Evolutionary conservation across 1,140 invertebrate species (phyloP), one percentile per base, ranked within the genome.

Genomic region (Aricia agestis): DNA sequence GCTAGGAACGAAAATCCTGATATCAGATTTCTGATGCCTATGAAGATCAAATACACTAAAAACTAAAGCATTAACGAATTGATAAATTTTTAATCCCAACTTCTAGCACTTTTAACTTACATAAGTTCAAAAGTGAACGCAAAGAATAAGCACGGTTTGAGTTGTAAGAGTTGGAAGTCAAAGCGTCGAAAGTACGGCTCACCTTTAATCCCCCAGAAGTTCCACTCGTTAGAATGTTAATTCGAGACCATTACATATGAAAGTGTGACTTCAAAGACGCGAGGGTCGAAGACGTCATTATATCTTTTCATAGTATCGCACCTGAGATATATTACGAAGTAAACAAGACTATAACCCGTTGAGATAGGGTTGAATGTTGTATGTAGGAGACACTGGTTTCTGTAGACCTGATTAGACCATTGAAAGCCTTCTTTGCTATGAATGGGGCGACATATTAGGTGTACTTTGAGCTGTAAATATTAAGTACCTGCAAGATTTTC

Each of bases 201-300:
- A 52, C 45, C 45, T 52, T 52, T 52, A 52, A 52, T 52, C 45
- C 45, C 13, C 3, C 45, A 52, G 10, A 52, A 52, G 10, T 52
- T 52, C 11, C 45, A 52, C 45, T 52, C 45, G 45, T 52, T 52
- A 13, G 45, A 52, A 52, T 52, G 45, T 52, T 52, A 52, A 52
- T 52, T 52, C 45, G 45, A 52, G 45, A 52, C 45, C 45, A 52
- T 52, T 52, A 15, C 45, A 52, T 52, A 52, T 52, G 45, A 52
- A 52, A 52, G 45, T 52, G 9, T 52, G 13, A 52, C 45, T 52
- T 52, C 45, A 52, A 52, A 52, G 45, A 52, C 13, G 45, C 13
- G 45, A 52, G 45, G 45, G 45, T 15, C 45, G 45, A 52, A 52
- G 10, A 52, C 45, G 13, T 63, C 59, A 63, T 63, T 63, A 63